Conservation (phyloP, 2,888 invertebrate species). For the Pseudococcus jackbeardsleyi region DNA sequence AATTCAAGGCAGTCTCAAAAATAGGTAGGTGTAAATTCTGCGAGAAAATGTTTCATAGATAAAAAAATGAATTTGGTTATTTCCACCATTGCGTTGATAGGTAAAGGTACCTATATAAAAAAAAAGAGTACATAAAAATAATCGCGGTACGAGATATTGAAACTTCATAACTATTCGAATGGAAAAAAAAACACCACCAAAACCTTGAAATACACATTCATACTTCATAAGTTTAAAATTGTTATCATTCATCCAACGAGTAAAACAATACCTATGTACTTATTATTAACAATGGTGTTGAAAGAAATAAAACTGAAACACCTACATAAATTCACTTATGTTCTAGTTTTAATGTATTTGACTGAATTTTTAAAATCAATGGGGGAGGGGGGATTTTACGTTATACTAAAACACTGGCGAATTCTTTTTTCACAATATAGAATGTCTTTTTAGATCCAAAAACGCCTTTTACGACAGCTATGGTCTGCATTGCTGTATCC, state of each 20-base stretch:
- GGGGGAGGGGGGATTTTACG: too few relatives aligned
- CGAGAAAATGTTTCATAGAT: neutral
- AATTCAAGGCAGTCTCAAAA: neutral
- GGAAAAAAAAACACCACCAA: neutral
- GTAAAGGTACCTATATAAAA: too few relatives aligned
- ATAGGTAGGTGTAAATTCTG: too few relatives aligned
- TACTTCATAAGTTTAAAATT: neutral
- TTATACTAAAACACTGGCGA: conserved; percentile 68
- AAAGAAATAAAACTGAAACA: neutral
- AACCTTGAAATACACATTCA: neutral
- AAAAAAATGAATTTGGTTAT: neutral
- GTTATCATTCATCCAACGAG: neutral
- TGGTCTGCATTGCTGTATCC: conserved; percentile 93
- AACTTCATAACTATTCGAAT: neutral
- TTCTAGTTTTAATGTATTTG: neutral
- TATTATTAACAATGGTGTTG: too few relatives aligned
- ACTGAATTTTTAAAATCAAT: too few relatives aligned
- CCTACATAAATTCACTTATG: neutral
- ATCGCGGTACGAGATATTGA: too few relatives aligned
- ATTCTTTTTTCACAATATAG: conserved; percentile 95
- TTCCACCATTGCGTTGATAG: neutral
- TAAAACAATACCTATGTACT: neutral
- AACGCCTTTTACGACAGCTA: conserved; percentile 94
- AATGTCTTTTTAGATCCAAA: conserved; percentile 97
- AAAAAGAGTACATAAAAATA: neutral